Evolutionary conservation across 2,113 vertebrate species (phyloP).

Genomic region (Gymnocephalus cernua): DNA sequence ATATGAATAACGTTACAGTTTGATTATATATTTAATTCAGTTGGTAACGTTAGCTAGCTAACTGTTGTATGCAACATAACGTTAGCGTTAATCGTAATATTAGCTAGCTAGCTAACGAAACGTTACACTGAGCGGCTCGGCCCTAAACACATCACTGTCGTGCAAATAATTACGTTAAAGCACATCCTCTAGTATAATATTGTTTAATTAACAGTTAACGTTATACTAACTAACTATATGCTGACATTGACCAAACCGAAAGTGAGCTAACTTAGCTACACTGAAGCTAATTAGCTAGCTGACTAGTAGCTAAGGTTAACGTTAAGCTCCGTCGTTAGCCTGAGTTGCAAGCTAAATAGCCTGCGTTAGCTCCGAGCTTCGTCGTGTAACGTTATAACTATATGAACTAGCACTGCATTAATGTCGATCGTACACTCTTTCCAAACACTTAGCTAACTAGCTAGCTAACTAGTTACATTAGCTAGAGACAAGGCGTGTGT

Average conservation of each 20-base stretch:
- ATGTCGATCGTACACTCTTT: rapidly evolving
- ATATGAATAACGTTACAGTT: too few relatives aligned
- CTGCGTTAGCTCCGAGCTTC: slow-evolving; percentile 23
- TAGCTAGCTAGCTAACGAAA: too few relatives aligned
- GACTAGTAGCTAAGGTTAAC: not conserved
- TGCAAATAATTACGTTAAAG: too few relatives aligned
- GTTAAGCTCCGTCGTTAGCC: slow-evolving; percentile 1
- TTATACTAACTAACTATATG: not conserved
- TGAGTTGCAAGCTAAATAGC: slow-evolving; percentile 3
- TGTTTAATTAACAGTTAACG: too few relatives aligned
- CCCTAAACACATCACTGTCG: too few relatives aligned
- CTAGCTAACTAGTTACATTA: rapidly evolving
- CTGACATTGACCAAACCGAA: not conserved
- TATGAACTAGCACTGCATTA: not conserved
- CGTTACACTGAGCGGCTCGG: too few relatives aligned
- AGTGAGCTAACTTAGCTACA: not conserved
- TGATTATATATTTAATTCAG: too few relatives aligned
- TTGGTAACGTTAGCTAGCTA: too few relatives aligned
- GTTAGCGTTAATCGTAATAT: too few relatives aligned
- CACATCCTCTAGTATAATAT: too few relatives aligned
- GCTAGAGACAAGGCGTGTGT: rapidly evolving
- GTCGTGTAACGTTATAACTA: not conserved
- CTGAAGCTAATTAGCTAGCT: not conserved
- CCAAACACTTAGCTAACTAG: not conserved
- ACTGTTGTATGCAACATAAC: too few relatives aligned